These are phyloP conservation scores for Epicampocera succincta DNA, from an alignment of 2,888 invertebrate genomes.

Conservation along the genomic window DNA sequence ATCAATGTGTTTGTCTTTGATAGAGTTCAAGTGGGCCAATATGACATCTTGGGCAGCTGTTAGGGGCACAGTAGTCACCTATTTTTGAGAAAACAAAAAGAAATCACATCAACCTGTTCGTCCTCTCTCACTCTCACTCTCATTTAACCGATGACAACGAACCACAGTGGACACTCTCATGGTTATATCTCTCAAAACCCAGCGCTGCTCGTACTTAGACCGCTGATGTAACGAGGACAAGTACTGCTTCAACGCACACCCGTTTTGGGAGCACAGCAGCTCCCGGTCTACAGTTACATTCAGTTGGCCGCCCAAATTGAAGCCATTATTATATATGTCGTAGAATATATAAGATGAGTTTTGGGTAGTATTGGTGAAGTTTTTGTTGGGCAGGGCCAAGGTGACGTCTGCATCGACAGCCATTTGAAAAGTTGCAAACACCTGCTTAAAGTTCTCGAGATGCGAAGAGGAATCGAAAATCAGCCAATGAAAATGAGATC, in stretches of 20 bases:
- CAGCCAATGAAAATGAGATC: constrained; percentile 77
- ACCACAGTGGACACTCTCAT: constrained; percentile 77
- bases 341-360: constrained; percentile 71
- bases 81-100: neutral
- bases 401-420: constrained; percentile 78
- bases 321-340: constrained; percentile 81
- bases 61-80: constrained; percentile 71
- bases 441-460: constrained; percentile 64
- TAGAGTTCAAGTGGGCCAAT: constrained; percentile 71
- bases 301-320: constrained; percentile 77
- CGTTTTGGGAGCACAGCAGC: constrained; percentile 70
- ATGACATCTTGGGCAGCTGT: constrained; percentile 71
- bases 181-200: constrained; percentile 75
- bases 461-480: constrained; percentile 72
- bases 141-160: constrained; percentile 16
- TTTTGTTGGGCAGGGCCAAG: constrained; percentile 62
- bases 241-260: constrained; percentile 70
- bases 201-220: constrained; percentile 75
- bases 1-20: constrained; percentile 74
- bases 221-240: constrained; percentile 74
- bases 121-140: neutral
- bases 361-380: neutral
- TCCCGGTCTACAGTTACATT: constrained; percentile 77
- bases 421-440: constrained; percentile 74
- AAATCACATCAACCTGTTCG: too few relatives aligned